Evolutionary conservation across 2,797 vertebrate species (phyloP).

Genomic region (Ambastaia sidthimunki): DNA sequence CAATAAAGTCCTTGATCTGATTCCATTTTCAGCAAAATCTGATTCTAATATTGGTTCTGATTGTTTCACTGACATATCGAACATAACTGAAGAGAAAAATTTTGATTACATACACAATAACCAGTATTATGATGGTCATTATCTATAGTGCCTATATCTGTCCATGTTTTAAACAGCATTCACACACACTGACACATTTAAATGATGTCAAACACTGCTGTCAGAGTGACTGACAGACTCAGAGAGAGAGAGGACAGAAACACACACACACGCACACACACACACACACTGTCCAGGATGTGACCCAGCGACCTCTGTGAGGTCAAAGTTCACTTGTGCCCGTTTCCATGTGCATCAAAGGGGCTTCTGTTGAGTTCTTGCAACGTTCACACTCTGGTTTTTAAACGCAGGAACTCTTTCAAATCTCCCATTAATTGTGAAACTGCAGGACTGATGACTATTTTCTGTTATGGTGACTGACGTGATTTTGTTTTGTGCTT

Average conservation of each 20-base stretch:
- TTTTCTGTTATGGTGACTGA: too few relatives aligned
- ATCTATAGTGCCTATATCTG: background rate
- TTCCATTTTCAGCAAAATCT: background rate
- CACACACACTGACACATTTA: background rate
- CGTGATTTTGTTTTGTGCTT: too few relatives aligned
- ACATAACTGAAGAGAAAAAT: too few relatives aligned
- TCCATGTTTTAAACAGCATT: background rate
- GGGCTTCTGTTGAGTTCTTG: conserved; percentile 57
- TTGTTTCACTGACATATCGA: too few relatives aligned
- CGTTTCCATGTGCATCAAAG: conserved; percentile 58
- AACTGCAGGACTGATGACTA: too few relatives aligned
- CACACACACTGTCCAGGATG: conserved; percentile 53
- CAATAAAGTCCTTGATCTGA: background rate
- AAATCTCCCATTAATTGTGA: too few relatives aligned
- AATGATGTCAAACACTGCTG: conserved; percentile 44
- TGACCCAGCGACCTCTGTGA: conserved; percentile 55
- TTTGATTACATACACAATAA: too few relatives aligned
- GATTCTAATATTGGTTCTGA: background rate
- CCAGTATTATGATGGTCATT: background rate
- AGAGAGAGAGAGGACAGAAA: conserved; percentile 55
- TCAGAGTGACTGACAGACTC: conserved; percentile 65
- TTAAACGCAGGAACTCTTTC: background rate
- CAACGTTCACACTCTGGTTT: conserved; percentile 36
- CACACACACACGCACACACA: conserved; percentile 39
- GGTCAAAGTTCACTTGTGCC: conserved; percentile 55